Conservation (phyloP, 2,888 invertebrate species). For the Euclidia mi region DNA sequence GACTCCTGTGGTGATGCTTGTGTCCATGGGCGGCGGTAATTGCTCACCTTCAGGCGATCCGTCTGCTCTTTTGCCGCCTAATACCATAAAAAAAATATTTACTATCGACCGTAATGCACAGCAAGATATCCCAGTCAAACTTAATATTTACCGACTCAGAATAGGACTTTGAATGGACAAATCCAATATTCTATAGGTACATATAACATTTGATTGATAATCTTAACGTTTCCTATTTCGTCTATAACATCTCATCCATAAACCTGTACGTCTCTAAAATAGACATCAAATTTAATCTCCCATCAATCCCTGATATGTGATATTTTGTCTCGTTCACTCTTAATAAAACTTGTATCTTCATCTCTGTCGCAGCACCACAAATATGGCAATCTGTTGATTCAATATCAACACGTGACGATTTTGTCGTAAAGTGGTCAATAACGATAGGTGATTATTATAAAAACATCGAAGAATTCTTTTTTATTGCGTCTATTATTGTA, state of each 20-base stretch:
- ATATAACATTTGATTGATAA: slow-evolving; percentile 18
- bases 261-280: slow-evolving; percentile 34
- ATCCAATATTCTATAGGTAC: too few relatives aligned
- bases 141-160: too few relatives aligned
- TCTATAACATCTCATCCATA: slow-evolving; percentile 29
- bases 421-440: slow-evolving; percentile 65
- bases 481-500: slow-evolving; percentile 21
- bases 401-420: slow-evolving; percentile 45
- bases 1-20: too few relatives aligned
- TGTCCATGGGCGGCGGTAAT: too few relatives aligned
- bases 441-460: slow-evolving; percentile 77
- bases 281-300: slow-evolving; percentile 29
- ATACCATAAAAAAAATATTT: too few relatives aligned
- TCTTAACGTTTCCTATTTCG: slow-evolving; percentile 15
- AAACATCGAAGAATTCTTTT: slow-evolving; percentile 59
- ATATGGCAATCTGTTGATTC: slow-evolving; percentile 37
- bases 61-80: too few relatives aligned
- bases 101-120: too few relatives aligned
- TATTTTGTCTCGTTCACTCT: slow-evolving; percentile 25
- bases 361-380: slow-evolving; percentile 24
- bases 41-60: too few relatives aligned
- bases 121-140: too few relatives aligned
- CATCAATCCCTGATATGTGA: slow-evolving; percentile 18
- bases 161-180: too few relatives aligned
- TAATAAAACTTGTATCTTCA: not conserved